A percentile compares a stretch with the other conserved stretches of the same genome.
These are phyloP conservation scores for Habroteleia sp. DNA, from an alignment of 2,888 invertebrate genomes.

Conservation along the genomic window DNA sequence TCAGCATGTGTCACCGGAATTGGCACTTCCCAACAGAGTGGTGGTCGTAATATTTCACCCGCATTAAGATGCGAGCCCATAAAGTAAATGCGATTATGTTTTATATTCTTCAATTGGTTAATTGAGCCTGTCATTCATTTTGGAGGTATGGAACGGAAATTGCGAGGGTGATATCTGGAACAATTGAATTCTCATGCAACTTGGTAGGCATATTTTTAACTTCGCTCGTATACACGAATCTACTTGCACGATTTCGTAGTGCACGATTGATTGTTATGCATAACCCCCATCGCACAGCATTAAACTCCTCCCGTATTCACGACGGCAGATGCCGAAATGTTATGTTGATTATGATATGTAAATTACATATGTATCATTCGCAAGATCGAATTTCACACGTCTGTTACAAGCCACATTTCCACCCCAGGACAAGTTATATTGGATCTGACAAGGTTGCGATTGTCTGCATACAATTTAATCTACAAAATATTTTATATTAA, in stretches of 20 bases:
- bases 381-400: conserved; percentile 28
- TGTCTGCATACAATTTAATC: too few relatives aligned
- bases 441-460: too few relatives aligned
- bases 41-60: too few relatives aligned
- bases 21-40: too few relatives aligned
- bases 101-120: conserved; percentile 38
- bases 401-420: too few relatives aligned
- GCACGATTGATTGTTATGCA: conserved; percentile 29
- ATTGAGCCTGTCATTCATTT: conserved; percentile 42
- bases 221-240: background rate
- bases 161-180: conserved; percentile 65
- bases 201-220: conserved; percentile 3
- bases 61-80: conserved; percentile 13
- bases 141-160: conserved; percentile 42
- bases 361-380: too few relatives aligned
- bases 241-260: conserved; percentile 25
- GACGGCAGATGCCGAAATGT: conserved; percentile 31
- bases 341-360: conserved; percentile 50
- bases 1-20: too few relatives aligned
- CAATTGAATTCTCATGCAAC: conserved; percentile 70
- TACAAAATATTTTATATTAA: too few relatives aligned
- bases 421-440: too few relatives aligned
- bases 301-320: conserved; percentile 21
- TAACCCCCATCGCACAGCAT: conserved; percentile 23
- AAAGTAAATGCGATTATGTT: conserved; percentile 38